phyloP scores from a whole-genome alignment of 2,797 vertebrate genomes.

The Serranus cabrilla region DNA sequence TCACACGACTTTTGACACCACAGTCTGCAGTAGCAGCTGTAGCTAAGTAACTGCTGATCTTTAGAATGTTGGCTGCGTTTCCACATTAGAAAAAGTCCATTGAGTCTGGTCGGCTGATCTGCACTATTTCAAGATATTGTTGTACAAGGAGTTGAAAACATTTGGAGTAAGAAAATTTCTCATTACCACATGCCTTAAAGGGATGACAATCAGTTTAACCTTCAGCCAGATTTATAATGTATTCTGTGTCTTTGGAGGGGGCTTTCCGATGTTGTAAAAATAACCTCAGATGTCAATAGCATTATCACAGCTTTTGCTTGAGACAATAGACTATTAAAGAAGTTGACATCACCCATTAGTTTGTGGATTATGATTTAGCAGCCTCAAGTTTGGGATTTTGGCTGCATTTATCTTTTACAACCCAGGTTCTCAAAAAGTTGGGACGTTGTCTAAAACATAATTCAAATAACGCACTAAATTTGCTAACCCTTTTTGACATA shows the following conservation, averaged over 20 bases:
- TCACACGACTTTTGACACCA: conserved; percentile 19
- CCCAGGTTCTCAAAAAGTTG: too few relatives aligned
- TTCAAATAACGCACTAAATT: too few relatives aligned
- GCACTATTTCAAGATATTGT: not conserved
- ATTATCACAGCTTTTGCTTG: too few relatives aligned
- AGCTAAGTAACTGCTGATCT: conserved; percentile 32
- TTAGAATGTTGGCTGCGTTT: conserved; percentile 1
- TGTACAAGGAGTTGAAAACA: not conserved
- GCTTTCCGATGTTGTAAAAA: not conserved
- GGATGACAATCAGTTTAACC: not conserved
- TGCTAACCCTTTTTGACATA: too few relatives aligned
- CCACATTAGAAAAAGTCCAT: not conserved
- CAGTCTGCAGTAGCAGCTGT: conserved; percentile 9
- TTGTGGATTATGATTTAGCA: too few relatives aligned
- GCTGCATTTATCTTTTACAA: too few relatives aligned
- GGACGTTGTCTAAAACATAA: too few relatives aligned
- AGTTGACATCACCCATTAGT: too few relatives aligned
- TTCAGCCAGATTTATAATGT: not conserved
- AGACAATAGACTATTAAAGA: too few relatives aligned
- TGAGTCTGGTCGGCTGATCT: not conserved
- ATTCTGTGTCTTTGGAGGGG: not conserved
- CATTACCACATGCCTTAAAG: not conserved
- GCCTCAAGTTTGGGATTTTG: too few relatives aligned
- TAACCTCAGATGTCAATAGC: not conserved
- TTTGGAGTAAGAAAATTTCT: not conserved